phyloP scores from a whole-genome alignment of 1,140 invertebrate genomes.

The Trichonephila inaurata region DNA sequence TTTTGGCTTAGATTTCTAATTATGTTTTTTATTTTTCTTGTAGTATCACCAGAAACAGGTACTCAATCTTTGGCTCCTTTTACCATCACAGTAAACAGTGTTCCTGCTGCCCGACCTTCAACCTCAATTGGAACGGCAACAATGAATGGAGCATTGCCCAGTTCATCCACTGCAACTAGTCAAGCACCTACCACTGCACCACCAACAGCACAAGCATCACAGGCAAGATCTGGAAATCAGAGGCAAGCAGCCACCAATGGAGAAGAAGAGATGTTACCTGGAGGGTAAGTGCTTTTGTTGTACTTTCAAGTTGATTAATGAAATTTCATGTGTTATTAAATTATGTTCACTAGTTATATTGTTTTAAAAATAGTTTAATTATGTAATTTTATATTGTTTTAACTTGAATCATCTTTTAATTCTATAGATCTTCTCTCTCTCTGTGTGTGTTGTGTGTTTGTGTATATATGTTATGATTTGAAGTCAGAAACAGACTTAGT shows the following conservation, averaged over 20 bases:
- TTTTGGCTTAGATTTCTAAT: neutral
- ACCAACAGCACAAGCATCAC: slow-evolving; percentile 26
- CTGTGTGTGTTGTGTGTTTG: no score
- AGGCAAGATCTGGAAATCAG: slow-evolving; percentile 33
- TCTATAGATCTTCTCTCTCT: no score
- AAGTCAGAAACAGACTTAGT: no score
- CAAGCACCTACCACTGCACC: slow-evolving; percentile 73
- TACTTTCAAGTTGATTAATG: no score
- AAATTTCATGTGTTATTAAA: no score
- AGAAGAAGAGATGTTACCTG: slow-evolving; percentile 89
- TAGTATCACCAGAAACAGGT: slow-evolving; percentile 65
- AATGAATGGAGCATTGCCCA: slow-evolving; percentile 60
- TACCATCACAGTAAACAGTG: slow-evolving; percentile 61
- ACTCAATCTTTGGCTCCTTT: slow-evolving; percentile 43
- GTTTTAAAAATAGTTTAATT: no score
- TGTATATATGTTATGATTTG: no score
- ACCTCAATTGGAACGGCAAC: slow-evolving; percentile 53
- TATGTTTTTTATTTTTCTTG: neutral
- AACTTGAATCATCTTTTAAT: no score
- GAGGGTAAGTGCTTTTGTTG: slow-evolving; percentile 82
- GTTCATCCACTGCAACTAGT: slow-evolving; percentile 75
- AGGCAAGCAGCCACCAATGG: slow-evolving; percentile 78
- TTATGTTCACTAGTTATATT: no score
- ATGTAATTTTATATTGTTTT: no score
- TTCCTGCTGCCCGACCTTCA: slow-evolving; percentile 42